Percentiles rank a stretch among this genome's conserved stretches.
phyloP scores from a whole-genome alignment of 2,113 vertebrate genomes.

The Oreochromis tanganicae region DNA sequence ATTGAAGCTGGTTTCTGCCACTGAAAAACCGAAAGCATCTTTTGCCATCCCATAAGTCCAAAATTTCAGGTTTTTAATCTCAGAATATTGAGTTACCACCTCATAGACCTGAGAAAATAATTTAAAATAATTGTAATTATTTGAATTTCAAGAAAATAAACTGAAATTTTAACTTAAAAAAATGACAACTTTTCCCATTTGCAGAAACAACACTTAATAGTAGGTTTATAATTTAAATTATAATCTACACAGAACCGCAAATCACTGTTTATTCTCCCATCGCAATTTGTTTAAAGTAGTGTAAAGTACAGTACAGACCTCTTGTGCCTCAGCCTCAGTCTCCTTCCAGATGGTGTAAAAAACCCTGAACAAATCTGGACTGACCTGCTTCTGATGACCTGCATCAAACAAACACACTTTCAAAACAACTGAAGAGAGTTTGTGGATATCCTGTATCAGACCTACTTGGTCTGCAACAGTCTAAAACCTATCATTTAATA shows the following conservation, averaged over 20 bases:
- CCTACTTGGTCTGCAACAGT: background rate
- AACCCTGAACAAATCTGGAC: conserved; percentile 87
- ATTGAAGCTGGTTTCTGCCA: background rate
- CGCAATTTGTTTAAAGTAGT: background rate
- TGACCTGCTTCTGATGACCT: conserved; percentile 96
- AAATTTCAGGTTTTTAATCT: background rate
- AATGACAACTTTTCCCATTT: background rate
- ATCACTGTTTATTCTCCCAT: background rate
- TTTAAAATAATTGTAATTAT: background rate
- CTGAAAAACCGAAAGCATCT: background rate
- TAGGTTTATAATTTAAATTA: background rate
- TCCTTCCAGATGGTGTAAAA: conserved; percentile 99
- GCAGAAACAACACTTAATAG: background rate
- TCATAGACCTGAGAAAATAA: background rate
- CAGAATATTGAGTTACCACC: background rate
- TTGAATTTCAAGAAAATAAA: background rate
- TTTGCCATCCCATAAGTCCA: background rate
- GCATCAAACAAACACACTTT: background rate
- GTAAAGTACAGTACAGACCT: conserved; percentile 61
- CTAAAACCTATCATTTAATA: background rate
- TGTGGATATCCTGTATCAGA: background rate
- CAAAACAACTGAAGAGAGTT: background rate
- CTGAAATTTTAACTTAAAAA: background rate
- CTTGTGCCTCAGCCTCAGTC: conserved; percentile 88
- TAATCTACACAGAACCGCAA: background rate